Conservation (phyloP, 2,113 vertebrate species). For the Tauraco erythrolophus region DNA sequence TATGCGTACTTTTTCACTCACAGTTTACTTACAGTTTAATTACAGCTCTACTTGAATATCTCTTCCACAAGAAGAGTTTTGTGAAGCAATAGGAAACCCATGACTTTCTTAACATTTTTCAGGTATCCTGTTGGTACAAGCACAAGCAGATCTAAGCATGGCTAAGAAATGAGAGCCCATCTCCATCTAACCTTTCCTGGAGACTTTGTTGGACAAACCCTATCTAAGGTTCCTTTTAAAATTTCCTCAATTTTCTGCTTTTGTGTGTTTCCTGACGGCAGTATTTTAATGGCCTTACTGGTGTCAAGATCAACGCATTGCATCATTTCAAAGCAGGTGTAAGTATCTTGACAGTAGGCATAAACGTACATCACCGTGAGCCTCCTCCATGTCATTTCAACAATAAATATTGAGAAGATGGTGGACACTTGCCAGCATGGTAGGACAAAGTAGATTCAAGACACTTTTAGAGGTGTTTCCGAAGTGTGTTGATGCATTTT, state of each 20-base stretch:
- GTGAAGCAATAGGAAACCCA: not conserved
- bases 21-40: not conserved
- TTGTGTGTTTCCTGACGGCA: not conserved
- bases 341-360: not conserved
- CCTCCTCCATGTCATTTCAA: not conserved
- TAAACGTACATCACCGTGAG: not conserved
- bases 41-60: not conserved
- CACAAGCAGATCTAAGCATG: not conserved
- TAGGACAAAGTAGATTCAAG: not conserved
- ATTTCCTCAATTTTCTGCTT: not conserved
- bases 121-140: not conserved
- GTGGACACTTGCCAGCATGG: not conserved
- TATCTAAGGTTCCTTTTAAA: not conserved
- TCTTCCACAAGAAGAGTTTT: not conserved
- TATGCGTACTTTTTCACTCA: not conserved
- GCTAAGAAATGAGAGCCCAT: not conserved
- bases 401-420: not conserved
- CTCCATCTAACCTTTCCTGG: not conserved
- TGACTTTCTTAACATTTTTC: not conserved
- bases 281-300: not conserved
- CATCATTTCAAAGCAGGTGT: not conserved
- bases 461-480: not conserved
- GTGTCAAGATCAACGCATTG: not conserved
- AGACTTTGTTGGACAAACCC: not conserved
- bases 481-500: slow-evolving; percentile 21